Evolutionary conservation across 2,888 invertebrate genomes (phyloP).

Genomic region (Chymomyza caudatula): DNA sequence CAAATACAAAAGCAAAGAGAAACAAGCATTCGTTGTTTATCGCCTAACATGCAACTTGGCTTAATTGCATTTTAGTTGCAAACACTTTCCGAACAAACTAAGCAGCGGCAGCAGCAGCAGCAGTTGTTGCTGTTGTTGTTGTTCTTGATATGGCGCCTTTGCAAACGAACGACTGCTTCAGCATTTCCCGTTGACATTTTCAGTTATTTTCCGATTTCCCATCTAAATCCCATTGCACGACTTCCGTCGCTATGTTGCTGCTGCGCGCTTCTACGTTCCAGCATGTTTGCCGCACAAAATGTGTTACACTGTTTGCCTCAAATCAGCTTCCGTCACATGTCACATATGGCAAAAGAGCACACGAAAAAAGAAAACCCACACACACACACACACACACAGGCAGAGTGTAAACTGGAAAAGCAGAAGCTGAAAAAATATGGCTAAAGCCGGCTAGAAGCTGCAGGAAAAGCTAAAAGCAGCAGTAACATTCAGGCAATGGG

Average conservation of each 20-base stretch:
- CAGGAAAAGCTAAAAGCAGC: no score
- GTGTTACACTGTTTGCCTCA: slow-evolving; percentile 71
- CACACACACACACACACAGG: no score
- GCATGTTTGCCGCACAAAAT: slow-evolving; percentile 48
- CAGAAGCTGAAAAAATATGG: not conserved
- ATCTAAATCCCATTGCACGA: slow-evolving; percentile 51
- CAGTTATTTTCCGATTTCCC: slow-evolving; percentile 71
- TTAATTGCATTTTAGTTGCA: slow-evolving; percentile 69
- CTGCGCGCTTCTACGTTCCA: no score
- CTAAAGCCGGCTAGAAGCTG: slow-evolving; percentile 26
- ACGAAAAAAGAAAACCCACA: slow-evolving; percentile 9
- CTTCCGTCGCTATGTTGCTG: no score
- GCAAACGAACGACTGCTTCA: slow-evolving; percentile 8
- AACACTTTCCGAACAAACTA: slow-evolving; percentile 13
- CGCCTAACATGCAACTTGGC: slow-evolving; percentile 11
- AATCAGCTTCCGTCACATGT: slow-evolving; percentile 71
- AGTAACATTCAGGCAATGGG: slow-evolving; percentile 8
- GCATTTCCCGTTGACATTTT: slow-evolving; percentile 67
- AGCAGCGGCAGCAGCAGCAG: no score
- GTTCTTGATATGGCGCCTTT: slow-evolving; percentile 55
- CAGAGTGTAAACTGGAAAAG: not conserved
- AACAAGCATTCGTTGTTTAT: not conserved
- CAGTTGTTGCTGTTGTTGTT: not conserved
- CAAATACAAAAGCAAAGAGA: slow-evolving; percentile 5
- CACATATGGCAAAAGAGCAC: slow-evolving; percentile 56